Base-by-base conservation (phyloP, 2,797 vertebrate species). In the Okamejei kenojei region DNA sequence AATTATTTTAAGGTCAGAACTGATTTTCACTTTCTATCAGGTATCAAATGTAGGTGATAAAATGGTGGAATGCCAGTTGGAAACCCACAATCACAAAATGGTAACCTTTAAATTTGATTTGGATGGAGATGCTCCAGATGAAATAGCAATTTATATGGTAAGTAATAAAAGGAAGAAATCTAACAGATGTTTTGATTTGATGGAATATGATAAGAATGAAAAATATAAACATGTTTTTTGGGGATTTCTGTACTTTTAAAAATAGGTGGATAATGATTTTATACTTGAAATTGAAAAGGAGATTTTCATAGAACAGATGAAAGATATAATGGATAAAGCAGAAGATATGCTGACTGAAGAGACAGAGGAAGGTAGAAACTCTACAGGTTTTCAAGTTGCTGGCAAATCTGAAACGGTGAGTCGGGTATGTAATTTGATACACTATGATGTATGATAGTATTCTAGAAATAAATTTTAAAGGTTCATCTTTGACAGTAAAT, bases 81-180 rank as follows among this genome's bases (percentile, higher is more conserved):
- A 99, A 95, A 99, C 99, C 1, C 98, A 99, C 93, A 99, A 99
- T 95, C 99, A 99, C 95, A 99, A 99, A 96, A 99, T 99, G 98
- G 99, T 99, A 94, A 99, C 99, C 0, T 99, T 99, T 94, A 99
- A 99, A 95, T 99, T 99, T 94, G 98, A 99, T 94, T 96, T 99
- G 95, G 98, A 99, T 54, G 98, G 98, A 23, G 99, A 99, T 0
- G 99, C 98, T 0, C 98, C 98, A 0, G 99, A 99, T n/a, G 99
- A 99, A 95, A 99, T 99, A 0, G 98, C 99, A 17, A 99, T 97
- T 0, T 99, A 99, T 94, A 99, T 99, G 99, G 99, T 99, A 94
- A 95, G 95, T 68, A 74, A 45, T n/a, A 45, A 45, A 45, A 38
- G 45, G n/a, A 26, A 8, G 9, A 71, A 84, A 38, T 38, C 29